These are phyloP conservation scores for Mormyrus lacerda DNA, from an alignment of 2,113 vertebrate species.

Conservation along the genomic window DNA sequence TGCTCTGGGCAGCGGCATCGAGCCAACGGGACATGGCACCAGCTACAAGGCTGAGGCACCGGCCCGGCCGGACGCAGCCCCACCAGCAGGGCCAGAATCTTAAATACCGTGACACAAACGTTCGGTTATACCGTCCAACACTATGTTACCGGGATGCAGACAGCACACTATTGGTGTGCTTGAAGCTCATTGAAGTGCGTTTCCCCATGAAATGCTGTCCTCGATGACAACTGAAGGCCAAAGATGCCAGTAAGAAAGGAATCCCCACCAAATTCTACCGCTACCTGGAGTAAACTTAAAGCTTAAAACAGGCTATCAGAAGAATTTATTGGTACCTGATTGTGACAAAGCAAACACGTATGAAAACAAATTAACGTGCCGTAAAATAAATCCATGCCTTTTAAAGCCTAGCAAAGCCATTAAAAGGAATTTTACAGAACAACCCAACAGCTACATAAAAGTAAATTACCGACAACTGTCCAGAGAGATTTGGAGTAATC, in stretches of 20 bases:
- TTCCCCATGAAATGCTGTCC: neutral
- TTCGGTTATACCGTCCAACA: neutral
- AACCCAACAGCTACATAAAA: neutral
- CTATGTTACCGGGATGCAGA: neutral
- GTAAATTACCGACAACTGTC: neutral
- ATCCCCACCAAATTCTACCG: neutral
- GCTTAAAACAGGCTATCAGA: neutral
- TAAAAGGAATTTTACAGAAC: neutral
- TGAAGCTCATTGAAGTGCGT: neutral
- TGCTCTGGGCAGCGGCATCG: too few species aligned
- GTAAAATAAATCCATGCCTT: neutral
- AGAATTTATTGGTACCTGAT: neutral
- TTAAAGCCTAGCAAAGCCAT: neutral
- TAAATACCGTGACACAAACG: neutral
- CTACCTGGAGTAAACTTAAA: neutral
- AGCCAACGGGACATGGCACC: rapidly evolving
- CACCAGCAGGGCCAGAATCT: too few species aligned
- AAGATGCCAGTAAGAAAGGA: neutral
- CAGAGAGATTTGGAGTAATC: neutral
- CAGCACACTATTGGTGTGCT: neutral
- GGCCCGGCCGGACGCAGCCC: too few species aligned
- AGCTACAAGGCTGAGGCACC: too few species aligned
- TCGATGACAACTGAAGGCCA: neutral
- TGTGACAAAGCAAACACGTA: neutral
- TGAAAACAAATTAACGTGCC: neutral